phyloP scores from a whole-genome alignment of 2,113 vertebrate species.

The Guaruba guarouba region DNA sequence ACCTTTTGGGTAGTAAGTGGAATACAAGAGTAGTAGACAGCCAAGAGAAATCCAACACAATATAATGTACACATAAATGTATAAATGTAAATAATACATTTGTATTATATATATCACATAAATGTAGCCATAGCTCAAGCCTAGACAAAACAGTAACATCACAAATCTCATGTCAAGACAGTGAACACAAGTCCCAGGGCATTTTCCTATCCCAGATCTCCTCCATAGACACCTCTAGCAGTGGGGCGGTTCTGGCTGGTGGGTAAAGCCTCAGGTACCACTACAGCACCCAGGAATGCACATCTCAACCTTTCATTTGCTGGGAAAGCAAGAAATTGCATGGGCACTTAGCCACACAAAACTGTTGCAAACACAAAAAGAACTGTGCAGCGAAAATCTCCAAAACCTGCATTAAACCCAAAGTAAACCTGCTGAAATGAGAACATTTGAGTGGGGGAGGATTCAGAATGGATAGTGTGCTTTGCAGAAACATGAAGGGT shows the following conservation, averaged over 20 bases:
- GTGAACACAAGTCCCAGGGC: background rate
- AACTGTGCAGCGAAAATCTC: background rate
- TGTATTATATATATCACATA: too few species aligned
- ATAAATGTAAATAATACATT: too few species aligned
- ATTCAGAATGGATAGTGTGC: fast-evolving
- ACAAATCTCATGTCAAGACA: background rate
- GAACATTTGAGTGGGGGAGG: background rate
- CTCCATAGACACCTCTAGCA: background rate
- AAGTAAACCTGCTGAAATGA: background rate
- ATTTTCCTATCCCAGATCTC: background rate
- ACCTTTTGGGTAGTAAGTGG: background rate
- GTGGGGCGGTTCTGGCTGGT: fast-evolving
- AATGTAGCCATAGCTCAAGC: background rate
- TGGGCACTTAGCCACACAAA: fast-evolving
- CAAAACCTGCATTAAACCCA: background rate
- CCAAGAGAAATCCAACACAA: background rate
- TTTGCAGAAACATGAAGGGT: background rate
- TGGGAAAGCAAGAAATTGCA: too few species aligned
- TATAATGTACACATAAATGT: too few species aligned
- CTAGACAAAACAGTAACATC: background rate
- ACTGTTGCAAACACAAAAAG: background rate
- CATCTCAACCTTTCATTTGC: fast-evolving
- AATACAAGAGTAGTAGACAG: background rate
- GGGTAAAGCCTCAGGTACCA: fast-evolving
- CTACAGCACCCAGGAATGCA: fast-evolving